A percentile compares a stretch with the other conserved stretches of the same genome.
Conservation (phyloP, 2,113 vertebrate species). For the Corvus moneduloides region DNA sequence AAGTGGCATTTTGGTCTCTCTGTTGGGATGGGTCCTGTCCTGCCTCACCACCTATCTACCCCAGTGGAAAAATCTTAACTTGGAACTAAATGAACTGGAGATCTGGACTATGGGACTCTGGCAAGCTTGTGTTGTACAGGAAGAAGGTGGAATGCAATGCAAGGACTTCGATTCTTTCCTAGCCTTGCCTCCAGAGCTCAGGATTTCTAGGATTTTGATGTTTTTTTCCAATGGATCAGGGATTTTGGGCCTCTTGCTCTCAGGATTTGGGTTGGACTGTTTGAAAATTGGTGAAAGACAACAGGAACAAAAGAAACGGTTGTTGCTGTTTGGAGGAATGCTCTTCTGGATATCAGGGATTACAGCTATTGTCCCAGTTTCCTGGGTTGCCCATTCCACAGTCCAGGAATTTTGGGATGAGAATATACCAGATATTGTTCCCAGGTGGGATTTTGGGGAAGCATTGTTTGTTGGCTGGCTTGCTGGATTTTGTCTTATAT, state of each 20-base stretch:
- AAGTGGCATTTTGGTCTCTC: constrained; percentile 80
- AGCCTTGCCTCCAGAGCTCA: constrained; percentile 81
- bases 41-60: constrained; percentile 87
- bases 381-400: constrained; percentile 87
- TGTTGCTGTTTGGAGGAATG: constrained; percentile 81
- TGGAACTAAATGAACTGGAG: constrained; percentile 91
- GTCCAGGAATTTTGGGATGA: constrained; percentile 92
- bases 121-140: constrained; percentile 89
- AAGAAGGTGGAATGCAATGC: constrained; percentile 89
- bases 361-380: constrained; percentile 83
- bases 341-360: constrained; percentile 84
- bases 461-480: constrained; percentile 93
- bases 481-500: constrained; percentile 83
- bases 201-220: constrained; percentile 87
- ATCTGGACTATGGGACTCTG: constrained; percentile 91
- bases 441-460: constrained; percentile 94
- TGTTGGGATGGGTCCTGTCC: constrained; percentile 85
- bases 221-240: constrained; percentile 81
- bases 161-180: constrained; percentile 88
- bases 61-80: constrained; percentile 92
- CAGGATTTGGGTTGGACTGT: constrained; percentile 84
- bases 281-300: constrained; percentile 72
- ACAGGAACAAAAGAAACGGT: constrained; percentile 74
- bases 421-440: constrained; percentile 88
- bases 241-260: constrained; percentile 76